Evolutionary conservation across 2,797 vertebrate genomes (phyloP), one percentile per base, ranked within the genome.

Genomic region (Limnodromus scolopaceus): DNA sequence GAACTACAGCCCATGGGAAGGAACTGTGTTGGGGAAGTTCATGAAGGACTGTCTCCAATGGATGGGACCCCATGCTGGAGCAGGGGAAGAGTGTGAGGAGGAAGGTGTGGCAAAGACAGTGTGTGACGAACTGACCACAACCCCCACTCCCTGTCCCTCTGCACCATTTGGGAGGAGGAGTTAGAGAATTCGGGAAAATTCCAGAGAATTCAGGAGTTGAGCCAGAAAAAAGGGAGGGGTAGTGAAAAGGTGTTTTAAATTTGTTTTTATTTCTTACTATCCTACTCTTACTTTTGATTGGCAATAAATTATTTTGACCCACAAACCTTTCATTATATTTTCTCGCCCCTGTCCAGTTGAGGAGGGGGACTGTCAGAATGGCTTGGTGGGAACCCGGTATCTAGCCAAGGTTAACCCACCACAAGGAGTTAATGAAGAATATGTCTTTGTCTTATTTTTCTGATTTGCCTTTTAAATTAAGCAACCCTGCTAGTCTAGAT

Each of bases 161-260:
- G 32, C 0, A 4, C 5, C 3, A 6, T 18, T 20, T 0, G 0
- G 2, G 10, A 5, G 22, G n/a, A 58, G 23, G 23, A 69, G 22
- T 36, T 7, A 55, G 41, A 43, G 6, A 82, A 76, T 15, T 48
- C 4, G 3, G 41, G 46, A 61, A 20, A 61, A 39, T 61, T 39
- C 58, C 58, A 6, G 11, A 39, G 58, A 61, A 61, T 39, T 28
- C 5, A 6, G 36, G 60, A 63, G 32, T 10, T 49, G 27, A 74
- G 46, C 16, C 1, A 1, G 32, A 18, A 79, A 68, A 36, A 61
- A 68, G 11, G 46, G 46, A 68, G 10, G 10, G 4, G 18, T 24
- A 23, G 7, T 5, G 13, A 13, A 2, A 51, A 69, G 12, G 19
- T 57, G 9, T 38, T 85, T 85, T 79, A 43, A 68, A 25, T 51